These are phyloP conservation scores for Cheilosia variabilis DNA, from an alignment of 2,888 invertebrate genomes.

Conservation along the genomic window DNA sequence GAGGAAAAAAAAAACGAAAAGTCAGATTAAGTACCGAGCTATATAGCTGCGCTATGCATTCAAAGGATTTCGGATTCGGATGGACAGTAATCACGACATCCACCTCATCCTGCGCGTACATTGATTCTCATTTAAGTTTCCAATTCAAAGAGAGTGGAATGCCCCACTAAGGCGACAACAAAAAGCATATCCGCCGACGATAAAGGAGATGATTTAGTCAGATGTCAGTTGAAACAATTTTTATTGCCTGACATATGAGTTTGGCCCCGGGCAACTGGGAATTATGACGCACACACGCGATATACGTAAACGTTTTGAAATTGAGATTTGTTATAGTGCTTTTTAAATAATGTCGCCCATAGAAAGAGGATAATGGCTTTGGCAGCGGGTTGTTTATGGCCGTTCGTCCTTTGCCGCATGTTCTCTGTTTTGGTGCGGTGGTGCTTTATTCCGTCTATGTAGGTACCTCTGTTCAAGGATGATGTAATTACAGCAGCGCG, in stretches of 20 bases:
- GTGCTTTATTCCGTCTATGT: background rate
- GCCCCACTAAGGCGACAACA: slow-evolving; percentile 4
- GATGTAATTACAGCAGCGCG: slow-evolving; percentile 60
- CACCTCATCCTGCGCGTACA: slow-evolving; percentile 36
- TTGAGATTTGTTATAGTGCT: slow-evolving; percentile 70
- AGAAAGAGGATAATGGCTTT: slow-evolving; percentile 58
- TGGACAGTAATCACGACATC: slow-evolving; percentile 61
- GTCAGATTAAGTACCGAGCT: slow-evolving; percentile 53
- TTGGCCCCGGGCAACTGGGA: slow-evolving; percentile 26
- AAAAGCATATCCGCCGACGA: slow-evolving; percentile 1
- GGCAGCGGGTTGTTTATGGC: slow-evolving; percentile 57
- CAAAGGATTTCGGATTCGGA: slow-evolving; percentile 23
- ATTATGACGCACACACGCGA: slow-evolving; percentile 53
- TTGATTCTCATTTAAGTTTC: slow-evolving; percentile 68
- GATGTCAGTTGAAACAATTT: slow-evolving; percentile 61
- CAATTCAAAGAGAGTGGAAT: slow-evolving; percentile 34
- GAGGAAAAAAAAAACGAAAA: slow-evolving; percentile 1
- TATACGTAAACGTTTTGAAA: slow-evolving; percentile 66
- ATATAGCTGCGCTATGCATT: slow-evolving; percentile 31
- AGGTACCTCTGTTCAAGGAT: slow-evolving; percentile 28
- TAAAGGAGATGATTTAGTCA: slow-evolving; percentile 60
- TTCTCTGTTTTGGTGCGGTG: slow-evolving; percentile 3
- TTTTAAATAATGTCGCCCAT: slow-evolving; percentile 54
- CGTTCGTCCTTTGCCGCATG: slow-evolving; percentile 7
- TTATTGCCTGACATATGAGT: slow-evolving; percentile 69